Base-by-base conservation (phyloP, 2,888 invertebrate genomes). In the Subacronicta megacephala region DNA sequence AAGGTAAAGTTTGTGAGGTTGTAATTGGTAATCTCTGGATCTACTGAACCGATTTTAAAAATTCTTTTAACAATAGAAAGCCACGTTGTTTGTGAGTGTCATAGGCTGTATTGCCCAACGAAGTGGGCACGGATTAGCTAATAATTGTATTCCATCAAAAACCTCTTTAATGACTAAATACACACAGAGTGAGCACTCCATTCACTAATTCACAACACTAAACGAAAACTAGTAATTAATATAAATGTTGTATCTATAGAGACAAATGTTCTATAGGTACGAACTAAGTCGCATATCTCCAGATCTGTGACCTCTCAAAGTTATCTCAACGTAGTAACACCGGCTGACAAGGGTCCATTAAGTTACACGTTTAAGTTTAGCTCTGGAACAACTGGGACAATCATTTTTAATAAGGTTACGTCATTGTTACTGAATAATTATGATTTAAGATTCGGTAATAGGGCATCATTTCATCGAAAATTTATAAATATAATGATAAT, bases 311-410 rank as follows among this genome's bases (percentile, higher is more conserved):
- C 52, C 57, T 50, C 57, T 64, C 67, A 58, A 75, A 75, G 67
- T 76, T 75, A 73, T 76, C 62, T 60, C 17, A 49, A 56, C 57
- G 59, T 41, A 59, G 58, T 67, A 71, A 73, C 67, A 57, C 51
- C 53, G 46, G 46, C 71, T 75, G 77, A 76, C 75, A 76, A 67
- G 75, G 75, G 75, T 75, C 64, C 59, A 73, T 75, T 65, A 76
- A 71, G 71, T 76, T 75, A 62, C 35, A 47, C 51, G 61, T 40
- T 56, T 40, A 43, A 71, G 67, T 76, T 76, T 41, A 64, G 59
- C 59, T 53, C 45, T 55, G 42, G 50, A 52, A 76, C 67, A 55
- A 64, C 57, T 75, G 52, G 42, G 70, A 60, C 62, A 72, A 68
- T 65, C 57, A 69, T 75, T 75, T 76, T 70, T 70, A 76, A 76